These are phyloP conservation scores for Heliocidaris tuberculata DNA, from an alignment of 35 echinoderm and acorn worm genomes.

Conservation along the genomic window DNA sequence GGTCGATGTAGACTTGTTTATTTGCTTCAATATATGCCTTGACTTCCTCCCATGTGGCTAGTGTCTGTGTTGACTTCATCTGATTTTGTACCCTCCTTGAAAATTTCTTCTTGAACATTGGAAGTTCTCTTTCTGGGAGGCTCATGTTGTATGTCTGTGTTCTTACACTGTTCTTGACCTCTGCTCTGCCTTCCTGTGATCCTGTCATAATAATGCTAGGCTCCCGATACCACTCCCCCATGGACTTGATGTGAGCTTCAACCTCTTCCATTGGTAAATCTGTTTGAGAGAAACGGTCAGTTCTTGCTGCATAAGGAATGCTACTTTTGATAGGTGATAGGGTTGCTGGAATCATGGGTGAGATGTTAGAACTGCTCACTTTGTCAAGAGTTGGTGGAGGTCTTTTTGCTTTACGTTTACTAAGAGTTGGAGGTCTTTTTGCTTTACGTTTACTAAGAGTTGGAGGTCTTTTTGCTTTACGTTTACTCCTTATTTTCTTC, in stretches of 20 bases:
- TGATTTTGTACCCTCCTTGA: background rate
- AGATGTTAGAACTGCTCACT: background rate
- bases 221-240: background rate
- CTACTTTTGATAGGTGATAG: background rate
- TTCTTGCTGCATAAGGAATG: background rate
- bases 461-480: background rate
- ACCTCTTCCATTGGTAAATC: background rate
- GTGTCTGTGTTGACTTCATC: background rate
- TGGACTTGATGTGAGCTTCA: background rate
- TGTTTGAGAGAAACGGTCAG: background rate
- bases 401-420: background rate
- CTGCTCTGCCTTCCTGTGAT: background rate
- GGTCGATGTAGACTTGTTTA: background rate
- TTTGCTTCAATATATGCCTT: conserved; percentile 20
- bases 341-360: background rate
- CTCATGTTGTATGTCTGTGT: conserved; percentile 26
- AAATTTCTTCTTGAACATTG: background rate
- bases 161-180: background rate
- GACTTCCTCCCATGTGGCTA: conserved; percentile 14
- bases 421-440: background rate
- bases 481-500: background rate
- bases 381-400: background rate
- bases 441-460: no score
- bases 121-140: conserved; percentile 5
- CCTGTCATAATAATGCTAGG: background rate